Base-by-base conservation (phyloP, 2,888 invertebrate genomes). In the Busseola fusca region DNA sequence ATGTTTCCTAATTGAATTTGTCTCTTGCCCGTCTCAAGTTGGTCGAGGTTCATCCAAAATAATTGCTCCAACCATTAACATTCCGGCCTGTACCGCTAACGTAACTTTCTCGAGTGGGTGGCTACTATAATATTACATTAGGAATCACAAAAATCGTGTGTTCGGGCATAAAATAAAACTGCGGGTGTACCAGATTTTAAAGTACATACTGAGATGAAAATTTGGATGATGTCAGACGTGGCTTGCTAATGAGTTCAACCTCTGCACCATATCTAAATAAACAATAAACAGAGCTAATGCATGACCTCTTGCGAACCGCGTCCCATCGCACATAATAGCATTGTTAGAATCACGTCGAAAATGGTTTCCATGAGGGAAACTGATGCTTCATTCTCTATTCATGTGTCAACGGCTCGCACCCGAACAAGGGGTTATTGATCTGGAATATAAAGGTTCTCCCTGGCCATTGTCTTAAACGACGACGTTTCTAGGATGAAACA, bases 401-500 rank as follows among this genome's bases (percentile, higher is more conserved):
- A 91, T 87, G 88, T 93, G 92, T 92, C 93, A 93, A 90, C 89
- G 88, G 86, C 87, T 93, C 87, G 88, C 89, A 86, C 89, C 89
- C 85, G 82, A 89, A 90, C 88, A 87, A 91, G 90, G 83, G 91
- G 93, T 92, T 93, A 93, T 93, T 92, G 92, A 91, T 92, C 92
- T 91, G 88, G 84, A 90, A 88, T 91, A 91, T 92, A 91, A 92
- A 92, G 92, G 87, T 91, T 93, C 90, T 89, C 48, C 48, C 87
- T 86, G 82, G 84, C 84, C 87, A 91, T 93, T 94, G 94, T 94
- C 92, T 93, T 91, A 90, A 92, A 90, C 90, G 88, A 87, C 86
- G 64, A 74, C 78, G 86, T 85, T 87, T 88, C 86, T 87, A 86
- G 85, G 85, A 87, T 87, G 86, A 84, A 90, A 87, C 88, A 84